A percentile compares a stretch with the other conserved stretches of the same genome.
Evolutionary conservation across 1,140 invertebrate genomes (phyloP).

Genomic region (Chironomus tepperi): DNA sequence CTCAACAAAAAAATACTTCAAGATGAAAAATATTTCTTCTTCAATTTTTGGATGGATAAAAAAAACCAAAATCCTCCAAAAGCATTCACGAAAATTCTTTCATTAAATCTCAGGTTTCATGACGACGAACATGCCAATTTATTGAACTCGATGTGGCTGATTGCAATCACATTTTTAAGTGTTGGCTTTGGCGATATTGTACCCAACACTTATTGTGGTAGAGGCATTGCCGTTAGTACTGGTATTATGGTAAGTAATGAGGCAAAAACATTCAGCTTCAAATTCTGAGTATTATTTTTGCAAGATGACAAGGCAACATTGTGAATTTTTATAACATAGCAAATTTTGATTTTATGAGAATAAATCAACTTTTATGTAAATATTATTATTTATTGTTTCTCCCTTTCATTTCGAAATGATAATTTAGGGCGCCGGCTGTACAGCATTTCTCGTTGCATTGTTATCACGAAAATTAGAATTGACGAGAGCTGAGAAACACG

Average conservation of each 20-base stretch:
- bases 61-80: background rate
- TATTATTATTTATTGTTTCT: too few relatives aligned
- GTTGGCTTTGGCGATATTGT: constrained; percentile 99
- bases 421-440: constrained; percentile 92
- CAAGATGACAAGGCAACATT: too few relatives aligned
- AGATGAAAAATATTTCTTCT: background rate
- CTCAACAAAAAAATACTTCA: background rate
- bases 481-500: constrained; percentile 98
- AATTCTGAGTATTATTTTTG: too few relatives aligned
- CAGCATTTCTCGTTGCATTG: constrained; percentile 96
- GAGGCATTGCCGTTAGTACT: constrained; percentile 94
- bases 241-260: constrained; percentile 90
- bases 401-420: constrained; percentile 35
- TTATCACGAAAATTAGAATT: constrained; percentile 98
- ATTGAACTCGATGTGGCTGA: constrained; percentile 98
- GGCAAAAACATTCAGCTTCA: too few relatives aligned
- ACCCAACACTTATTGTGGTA: constrained; percentile 98
- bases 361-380: too few relatives aligned
- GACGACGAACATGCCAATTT: constrained; percentile 95
- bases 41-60: background rate
- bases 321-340: too few relatives aligned
- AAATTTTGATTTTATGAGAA: too few relatives aligned
- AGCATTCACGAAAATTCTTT: background rate
- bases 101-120: constrained; percentile 66
- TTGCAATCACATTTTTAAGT: constrained; percentile 95